A percentile compares a stretch with the other conserved stretches of the same genome.
Conservation (phyloP, 2,888 invertebrate genomes). For the Drosophila koepferae region DNA sequence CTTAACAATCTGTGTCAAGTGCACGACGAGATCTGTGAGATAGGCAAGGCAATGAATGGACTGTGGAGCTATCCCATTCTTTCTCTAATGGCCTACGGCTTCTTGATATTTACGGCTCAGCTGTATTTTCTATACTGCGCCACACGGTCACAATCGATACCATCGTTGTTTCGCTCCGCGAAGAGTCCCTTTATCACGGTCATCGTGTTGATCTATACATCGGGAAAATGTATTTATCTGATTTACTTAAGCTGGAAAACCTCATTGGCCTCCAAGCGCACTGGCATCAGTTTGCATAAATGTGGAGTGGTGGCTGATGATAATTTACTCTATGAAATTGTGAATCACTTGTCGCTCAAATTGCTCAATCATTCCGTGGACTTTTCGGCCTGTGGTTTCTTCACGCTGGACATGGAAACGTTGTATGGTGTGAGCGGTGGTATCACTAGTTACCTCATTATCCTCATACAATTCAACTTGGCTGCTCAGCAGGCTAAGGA, state of each 20-base stretch:
- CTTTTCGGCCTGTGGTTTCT: conserved; percentile 85
- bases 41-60: conserved; percentile 83
- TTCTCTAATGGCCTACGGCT: conserved; percentile 84
- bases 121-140: conserved; percentile 85
- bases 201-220: conserved; percentile 81
- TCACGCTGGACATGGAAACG: conserved; percentile 85
- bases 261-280: conserved; percentile 83
- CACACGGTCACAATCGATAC: conserved; percentile 82
- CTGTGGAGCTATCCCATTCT: conserved; percentile 85
- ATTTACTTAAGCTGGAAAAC: conserved; percentile 85
- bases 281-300: conserved; percentile 84
- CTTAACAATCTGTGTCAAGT: conserved; percentile 84
- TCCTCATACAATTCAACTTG: conserved; percentile 85
- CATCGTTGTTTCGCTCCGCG: conserved; percentile 84
- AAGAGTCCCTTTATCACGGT: conserved; percentile 82
- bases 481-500: conserved; percentile 84
- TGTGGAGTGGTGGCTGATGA: conserved; percentile 84
- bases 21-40: conserved; percentile 85
- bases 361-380: conserved; percentile 84
- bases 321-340: conserved; percentile 84
- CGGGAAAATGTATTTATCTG: conserved; percentile 84
- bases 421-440: conserved; percentile 84
- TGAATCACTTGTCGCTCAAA: conserved; percentile 85
- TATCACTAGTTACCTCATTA: conserved; percentile 85
- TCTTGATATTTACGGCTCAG: conserved; percentile 85